Conservation (phyloP, 2,888 invertebrate genomes). For the Diarsia brunnea region DNA sequence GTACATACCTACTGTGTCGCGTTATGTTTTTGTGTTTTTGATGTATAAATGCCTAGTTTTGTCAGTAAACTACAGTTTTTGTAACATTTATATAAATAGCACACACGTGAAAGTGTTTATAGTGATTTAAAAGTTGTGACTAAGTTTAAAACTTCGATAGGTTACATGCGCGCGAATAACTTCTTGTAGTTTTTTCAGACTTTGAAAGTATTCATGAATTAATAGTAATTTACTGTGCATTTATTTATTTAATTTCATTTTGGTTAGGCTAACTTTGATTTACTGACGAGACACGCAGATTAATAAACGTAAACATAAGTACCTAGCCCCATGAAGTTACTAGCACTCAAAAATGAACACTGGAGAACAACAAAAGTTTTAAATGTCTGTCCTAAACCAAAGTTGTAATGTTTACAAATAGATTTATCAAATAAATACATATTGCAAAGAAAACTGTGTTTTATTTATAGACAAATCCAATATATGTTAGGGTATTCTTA, state of each 20-base stretch:
- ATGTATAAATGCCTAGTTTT: background rate
- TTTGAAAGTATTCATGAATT: background rate
- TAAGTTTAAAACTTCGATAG: conserved; percentile 30
- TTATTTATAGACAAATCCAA: conserved; percentile 25
- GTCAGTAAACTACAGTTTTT: background rate
- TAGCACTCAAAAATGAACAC: background rate
- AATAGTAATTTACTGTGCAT: background rate
- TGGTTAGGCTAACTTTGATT: background rate
- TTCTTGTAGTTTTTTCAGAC: conserved; percentile 17
- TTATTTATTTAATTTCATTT: background rate
- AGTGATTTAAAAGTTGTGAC: conserved; percentile 10
- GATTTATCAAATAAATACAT: conserved; percentile 12
- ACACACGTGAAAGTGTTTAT: background rate
- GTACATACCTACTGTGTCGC: conserved; percentile 23
- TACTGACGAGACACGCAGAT: background rate
- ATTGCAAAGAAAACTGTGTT: conserved; percentile 11
- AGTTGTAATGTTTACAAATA: background rate
- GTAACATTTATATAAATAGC: background rate
- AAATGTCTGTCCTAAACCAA: background rate
- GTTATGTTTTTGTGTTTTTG: conserved; percentile 27
- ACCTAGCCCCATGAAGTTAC: background rate
- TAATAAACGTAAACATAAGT: conserved; percentile 7
- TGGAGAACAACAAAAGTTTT: background rate
- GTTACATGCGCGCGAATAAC: conserved; percentile 62
- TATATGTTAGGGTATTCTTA: conserved; percentile 1